Conservation (phyloP, 2,113 vertebrate species). For the Vanacampus margaritifer region DNA sequence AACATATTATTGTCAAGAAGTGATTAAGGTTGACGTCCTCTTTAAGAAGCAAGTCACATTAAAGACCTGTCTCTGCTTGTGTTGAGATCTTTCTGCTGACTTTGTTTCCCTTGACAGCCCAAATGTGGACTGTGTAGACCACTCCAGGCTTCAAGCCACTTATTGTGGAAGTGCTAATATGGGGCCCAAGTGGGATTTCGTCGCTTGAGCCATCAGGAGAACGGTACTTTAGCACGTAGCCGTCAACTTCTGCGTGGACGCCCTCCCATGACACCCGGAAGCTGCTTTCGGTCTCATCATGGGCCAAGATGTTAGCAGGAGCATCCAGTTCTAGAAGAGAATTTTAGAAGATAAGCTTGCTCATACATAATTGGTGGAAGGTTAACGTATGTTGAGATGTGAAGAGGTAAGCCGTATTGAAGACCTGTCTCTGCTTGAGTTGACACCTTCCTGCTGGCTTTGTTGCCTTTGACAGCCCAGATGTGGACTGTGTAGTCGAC, state of each 20-base stretch:
- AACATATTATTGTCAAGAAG: too few species aligned
- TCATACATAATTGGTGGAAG: neutral
- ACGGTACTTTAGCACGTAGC: conserved; percentile 75
- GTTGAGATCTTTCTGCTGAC: conserved; percentile 72
- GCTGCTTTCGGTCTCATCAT: conserved; percentile 72
- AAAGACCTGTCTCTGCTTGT: conserved; percentile 18
- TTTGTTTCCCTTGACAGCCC: conserved; percentile 74
- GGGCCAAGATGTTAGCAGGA: conserved; percentile 49
- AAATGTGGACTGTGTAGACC: conserved; percentile 73
- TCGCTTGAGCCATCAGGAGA: conserved; percentile 66
- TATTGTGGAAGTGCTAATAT: conserved; percentile 62
- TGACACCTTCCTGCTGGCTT: conserved; percentile 71
- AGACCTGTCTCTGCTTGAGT: conserved; percentile 72
- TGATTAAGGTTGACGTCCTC: too few species aligned
- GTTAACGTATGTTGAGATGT: neutral
- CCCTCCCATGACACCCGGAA: conserved; percentile 72
- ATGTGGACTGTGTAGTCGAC: conserved; percentile 72
- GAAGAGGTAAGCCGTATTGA: conserved; percentile 38
- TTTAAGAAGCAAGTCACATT: neutral
- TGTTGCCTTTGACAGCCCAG: conserved; percentile 76
- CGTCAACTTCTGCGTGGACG: conserved; percentile 72
- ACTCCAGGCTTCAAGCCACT: conserved; percentile 75
- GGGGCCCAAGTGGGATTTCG: conserved; percentile 70
- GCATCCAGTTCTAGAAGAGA: conserved; percentile 42
- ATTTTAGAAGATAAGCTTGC: conserved; percentile 25